Conservation (phyloP, 1,140 invertebrate genomes). For the Dinoponera quadriceps region DNA sequence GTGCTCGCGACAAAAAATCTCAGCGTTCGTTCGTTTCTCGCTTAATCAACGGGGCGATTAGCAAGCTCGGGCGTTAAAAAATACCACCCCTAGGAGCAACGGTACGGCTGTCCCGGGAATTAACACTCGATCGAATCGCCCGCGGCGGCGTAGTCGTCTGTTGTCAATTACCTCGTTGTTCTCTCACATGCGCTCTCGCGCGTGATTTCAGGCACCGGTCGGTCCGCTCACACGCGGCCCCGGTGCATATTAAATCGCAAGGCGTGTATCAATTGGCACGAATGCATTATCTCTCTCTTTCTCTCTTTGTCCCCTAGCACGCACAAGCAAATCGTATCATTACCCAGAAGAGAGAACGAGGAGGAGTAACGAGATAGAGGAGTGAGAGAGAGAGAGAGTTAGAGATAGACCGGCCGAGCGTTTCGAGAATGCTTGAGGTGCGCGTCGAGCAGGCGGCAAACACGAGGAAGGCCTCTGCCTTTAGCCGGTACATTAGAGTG, state of each 20-base stretch:
- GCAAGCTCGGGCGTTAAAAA: no score
- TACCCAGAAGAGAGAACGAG: neutral
- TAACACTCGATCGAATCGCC: neutral
- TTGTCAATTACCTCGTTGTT: no score
- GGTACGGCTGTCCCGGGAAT: neutral
- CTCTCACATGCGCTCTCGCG: no score
- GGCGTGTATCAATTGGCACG: constrained; percentile 17
- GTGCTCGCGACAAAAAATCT: no score
- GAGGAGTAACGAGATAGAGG: constrained; percentile 6
- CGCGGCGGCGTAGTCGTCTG: no score
- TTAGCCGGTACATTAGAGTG: constrained; percentile 39
- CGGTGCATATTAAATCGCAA: constrained; percentile 8
- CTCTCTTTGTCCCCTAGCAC: neutral
- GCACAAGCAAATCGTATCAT: neutral
- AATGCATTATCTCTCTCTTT: neutral
- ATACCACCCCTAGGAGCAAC: neutral
- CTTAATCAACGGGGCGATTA: no score
- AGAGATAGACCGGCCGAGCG: constrained; percentile 4
- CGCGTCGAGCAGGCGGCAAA: constrained; percentile 37
- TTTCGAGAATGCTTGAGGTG: constrained; percentile 38
- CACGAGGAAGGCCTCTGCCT: constrained; percentile 32
- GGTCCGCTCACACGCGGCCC: neutral
- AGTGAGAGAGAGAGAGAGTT: neutral
- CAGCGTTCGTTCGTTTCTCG: no score
- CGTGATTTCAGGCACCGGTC: no score